Base-by-base conservation (phyloP, 2,113 vertebrate species). In the Neodontobutis hainanensis region DNA sequence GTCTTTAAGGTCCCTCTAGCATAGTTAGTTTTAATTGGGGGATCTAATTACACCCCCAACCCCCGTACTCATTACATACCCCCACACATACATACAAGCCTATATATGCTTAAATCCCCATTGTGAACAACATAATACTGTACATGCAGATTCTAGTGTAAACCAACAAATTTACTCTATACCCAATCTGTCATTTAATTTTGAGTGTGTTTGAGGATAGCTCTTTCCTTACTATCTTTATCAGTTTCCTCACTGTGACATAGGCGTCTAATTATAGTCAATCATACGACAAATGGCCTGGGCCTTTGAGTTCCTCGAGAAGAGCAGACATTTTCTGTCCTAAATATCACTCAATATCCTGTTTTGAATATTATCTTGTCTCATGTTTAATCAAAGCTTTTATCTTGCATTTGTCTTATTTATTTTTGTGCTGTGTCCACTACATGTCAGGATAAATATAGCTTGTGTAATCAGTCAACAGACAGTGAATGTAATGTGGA, bases 191-290 rank as follows among this genome's bases (percentile, higher is more conserved):
- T 40, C 38, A 40, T 40, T 40, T 40, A 2, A 8, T 40, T 34
- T 51, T 51, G 0, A 12, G 19, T 12, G 9, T 32, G 19, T 34
- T 32, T 51, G 2, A 5, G 32, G 48, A 50, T 50, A 50, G 48
- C 16, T 10, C 48, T 50, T 15, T 50, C 15, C 7, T 10, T 8
- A 27, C 8, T 50, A 27, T 50, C 7, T 27, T 19, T 5, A 16
- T 56, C 51, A 56, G 65, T 67, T 77, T 80, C 66, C 62, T 70
- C 38, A 8, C 42, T 45, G 44, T 42, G 70, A 68, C 77, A 73
- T 68, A 71, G 52, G 42, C 5, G 32, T 68, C 84, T 86, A 83
- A 86, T 83, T 51, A 74, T 86, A 86, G 78, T 67, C 0, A 43
- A 9, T 76, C 73, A 80, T 53, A 50, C 73, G 45, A 75, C n/a